Evolutionary conservation across 2,797 vertebrate genomes (phyloP).

Genomic region (Sebastes vulpes): DNA sequence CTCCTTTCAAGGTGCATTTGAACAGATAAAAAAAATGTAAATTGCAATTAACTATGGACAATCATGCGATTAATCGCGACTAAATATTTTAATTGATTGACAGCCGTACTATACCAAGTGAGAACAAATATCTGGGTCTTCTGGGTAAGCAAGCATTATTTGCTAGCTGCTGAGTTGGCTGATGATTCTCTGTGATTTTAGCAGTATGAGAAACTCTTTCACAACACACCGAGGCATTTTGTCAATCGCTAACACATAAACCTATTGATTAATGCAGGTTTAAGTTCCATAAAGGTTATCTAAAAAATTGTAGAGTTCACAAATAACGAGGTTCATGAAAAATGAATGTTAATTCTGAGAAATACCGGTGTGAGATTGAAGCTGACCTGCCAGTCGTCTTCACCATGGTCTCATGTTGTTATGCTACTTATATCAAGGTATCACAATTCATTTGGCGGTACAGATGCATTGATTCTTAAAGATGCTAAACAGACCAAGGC

Average conservation of each 20-base stretch:
- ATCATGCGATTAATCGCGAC: too few species aligned
- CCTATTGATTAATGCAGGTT: neutral
- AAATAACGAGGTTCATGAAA: neutral
- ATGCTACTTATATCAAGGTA: slow-evolving; percentile 17
- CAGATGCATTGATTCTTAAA: slow-evolving; percentile 12
- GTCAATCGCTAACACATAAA: neutral
- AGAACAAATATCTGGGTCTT: neutral
- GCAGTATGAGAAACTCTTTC: neutral
- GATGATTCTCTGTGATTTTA: neutral
- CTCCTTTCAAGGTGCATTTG: too few species aligned
- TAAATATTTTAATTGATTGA: too few species aligned
- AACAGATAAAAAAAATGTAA: too few species aligned
- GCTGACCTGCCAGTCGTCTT: neutral
- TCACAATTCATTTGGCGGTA: slow-evolving; percentile 21
- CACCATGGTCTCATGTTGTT: neutral
- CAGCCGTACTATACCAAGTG: neutral
- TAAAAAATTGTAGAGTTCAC: neutral
- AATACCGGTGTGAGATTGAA: neutral
- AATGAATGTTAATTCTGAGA: neutral
- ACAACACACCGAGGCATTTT: neutral
- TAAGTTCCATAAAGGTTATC: neutral
- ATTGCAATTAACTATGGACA: too few species aligned
- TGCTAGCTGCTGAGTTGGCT: neutral
- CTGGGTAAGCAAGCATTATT: too few species aligned
- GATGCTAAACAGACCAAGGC: slow-evolving; percentile 5